Evolutionary conservation across 2,797 vertebrate species (phyloP).

Genomic region (Phyllotis vaccarum): DNA sequence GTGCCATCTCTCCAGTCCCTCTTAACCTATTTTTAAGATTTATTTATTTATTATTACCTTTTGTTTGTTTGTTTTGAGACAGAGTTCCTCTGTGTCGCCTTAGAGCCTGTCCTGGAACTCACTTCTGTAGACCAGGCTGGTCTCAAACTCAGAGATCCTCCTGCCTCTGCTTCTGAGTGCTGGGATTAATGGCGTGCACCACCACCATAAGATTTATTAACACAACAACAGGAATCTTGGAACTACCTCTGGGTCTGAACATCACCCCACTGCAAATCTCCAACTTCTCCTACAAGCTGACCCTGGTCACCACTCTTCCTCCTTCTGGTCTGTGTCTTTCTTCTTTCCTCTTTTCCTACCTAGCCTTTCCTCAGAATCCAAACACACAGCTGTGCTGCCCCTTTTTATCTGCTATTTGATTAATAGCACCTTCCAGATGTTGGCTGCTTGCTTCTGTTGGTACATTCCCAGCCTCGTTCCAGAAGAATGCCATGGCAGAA

Average conservation of each 20-base stretch:
- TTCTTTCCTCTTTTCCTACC: not conserved
- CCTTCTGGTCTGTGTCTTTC: not conserved
- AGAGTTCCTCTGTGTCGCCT: not conserved
- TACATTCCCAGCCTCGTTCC: not conserved
- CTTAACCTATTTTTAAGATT: not conserved
- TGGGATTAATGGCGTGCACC: not conserved
- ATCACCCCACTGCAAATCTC: not conserved
- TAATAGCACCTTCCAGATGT: not conserved
- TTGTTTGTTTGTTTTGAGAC: not conserved
- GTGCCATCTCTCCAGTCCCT: not conserved
- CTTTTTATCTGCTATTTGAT: not conserved
- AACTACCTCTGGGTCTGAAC: not conserved
- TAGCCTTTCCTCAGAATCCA: not conserved
- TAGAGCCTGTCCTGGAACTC: not conserved
- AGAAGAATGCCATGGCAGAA: not conserved
- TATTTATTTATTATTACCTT: not conserved
- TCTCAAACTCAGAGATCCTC: not conserved
- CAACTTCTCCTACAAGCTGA: not conserved
- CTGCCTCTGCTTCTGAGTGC: not conserved
- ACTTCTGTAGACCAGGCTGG: not conserved
- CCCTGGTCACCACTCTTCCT: rapidly evolving
- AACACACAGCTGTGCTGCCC: not conserved
- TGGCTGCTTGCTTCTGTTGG: not conserved
- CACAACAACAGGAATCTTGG: not conserved
- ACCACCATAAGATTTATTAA: not conserved